These are phyloP conservation scores for Sula dactylatra DNA, from an alignment of 2,113 vertebrate genomes.

Conservation along the genomic window DNA sequence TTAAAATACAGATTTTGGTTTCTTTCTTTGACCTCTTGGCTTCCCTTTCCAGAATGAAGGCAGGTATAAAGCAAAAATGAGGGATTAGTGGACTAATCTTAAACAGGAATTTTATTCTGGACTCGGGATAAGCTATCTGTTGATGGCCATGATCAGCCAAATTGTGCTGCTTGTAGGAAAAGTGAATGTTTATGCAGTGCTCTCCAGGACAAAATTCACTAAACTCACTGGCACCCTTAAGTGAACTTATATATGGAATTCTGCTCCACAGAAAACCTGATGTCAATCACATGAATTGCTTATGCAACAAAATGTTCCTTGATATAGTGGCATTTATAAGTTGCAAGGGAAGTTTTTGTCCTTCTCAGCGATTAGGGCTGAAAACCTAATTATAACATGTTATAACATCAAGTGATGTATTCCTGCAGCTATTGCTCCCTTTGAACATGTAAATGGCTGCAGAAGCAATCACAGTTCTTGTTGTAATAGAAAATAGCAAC, in stretches of 20 bases:
- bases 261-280: neutral
- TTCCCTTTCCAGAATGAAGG: neutral
- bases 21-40: neutral
- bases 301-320: neutral
- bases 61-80: neutral
- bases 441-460: slow-evolving; percentile 27
- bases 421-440: slow-evolving; percentile 20
- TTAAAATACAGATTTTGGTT: neutral
- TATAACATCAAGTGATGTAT: neutral
- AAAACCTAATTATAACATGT: slow-evolving; percentile 34
- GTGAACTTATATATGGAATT: neutral
- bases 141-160: neutral
- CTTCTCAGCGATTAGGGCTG: slow-evolving; percentile 18
- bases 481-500: slow-evolving; percentile 11
- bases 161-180: neutral
- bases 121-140: neutral
- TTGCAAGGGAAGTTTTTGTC: neutral
- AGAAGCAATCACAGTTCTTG: slow-evolving; percentile 12
- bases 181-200: neutral
- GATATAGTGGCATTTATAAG: neutral
- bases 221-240: neutral
- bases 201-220: neutral
- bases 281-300: neutral
- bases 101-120: neutral
- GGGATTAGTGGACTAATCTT: neutral